Conservation (phyloP, 2,888 invertebrate genomes). For the Drosophila sordidapex region DNA sequence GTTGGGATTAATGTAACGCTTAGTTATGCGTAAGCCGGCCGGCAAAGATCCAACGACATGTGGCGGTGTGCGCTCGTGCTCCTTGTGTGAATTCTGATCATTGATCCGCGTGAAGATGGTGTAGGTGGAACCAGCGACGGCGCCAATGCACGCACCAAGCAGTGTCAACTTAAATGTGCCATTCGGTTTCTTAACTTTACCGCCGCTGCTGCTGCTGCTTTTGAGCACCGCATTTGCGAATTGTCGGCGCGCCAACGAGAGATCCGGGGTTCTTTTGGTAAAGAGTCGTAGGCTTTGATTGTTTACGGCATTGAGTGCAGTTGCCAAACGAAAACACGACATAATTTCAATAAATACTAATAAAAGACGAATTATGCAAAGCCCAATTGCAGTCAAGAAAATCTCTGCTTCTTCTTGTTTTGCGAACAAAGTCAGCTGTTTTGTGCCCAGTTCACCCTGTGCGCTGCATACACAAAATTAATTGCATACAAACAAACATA, state of each 20-base stretch:
- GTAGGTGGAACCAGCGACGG: constrained; percentile 86
- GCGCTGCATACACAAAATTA: constrained; percentile 26
- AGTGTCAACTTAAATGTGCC: constrained; percentile 86
- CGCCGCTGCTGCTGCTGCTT: constrained; percentile 13
- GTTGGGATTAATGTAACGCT: constrained; percentile 88
- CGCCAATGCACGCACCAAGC: constrained; percentile 87
- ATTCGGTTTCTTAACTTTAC: constrained; percentile 36
- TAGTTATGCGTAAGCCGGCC: constrained; percentile 86
- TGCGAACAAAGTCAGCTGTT: constrained; percentile 34
- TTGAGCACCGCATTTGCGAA: constrained; percentile 33
- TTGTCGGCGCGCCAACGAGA: constrained; percentile 33
- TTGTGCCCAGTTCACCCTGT: constrained; percentile 24
- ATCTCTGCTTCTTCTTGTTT: constrained; percentile 24
- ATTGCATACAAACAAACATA: background rate
- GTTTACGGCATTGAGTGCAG: constrained; percentile 27
- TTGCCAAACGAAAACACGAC: constrained; percentile 71
- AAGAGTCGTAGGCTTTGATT: constrained; percentile 35
- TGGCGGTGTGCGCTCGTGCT: constrained; percentile 82
- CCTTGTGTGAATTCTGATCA: constrained; percentile 82
- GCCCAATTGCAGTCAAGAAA: constrained; percentile 26
- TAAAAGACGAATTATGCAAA: constrained; percentile 69
- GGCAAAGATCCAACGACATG: constrained; percentile 85
- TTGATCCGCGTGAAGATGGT: constrained; percentile 77
- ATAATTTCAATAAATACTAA: constrained; percentile 50
- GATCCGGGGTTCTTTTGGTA: constrained; percentile 17